A percentile compares a stretch with the other conserved stretches of the same genome.
Conservation (phyloP, 1,140 invertebrate genomes). For the Schlechtendalia chinensis region DNA sequence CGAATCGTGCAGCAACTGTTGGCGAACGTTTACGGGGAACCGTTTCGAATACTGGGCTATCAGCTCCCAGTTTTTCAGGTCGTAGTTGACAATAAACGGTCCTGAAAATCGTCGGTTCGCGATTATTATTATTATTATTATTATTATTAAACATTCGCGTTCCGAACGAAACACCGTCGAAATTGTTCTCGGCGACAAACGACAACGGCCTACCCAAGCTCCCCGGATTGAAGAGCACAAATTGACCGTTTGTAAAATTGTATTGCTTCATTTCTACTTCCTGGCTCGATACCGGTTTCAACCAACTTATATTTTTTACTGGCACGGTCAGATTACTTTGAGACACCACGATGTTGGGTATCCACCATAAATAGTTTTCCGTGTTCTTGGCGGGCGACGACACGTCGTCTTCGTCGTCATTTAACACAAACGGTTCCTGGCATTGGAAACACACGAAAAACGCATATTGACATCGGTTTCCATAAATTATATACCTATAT, state of each 20-base stretch:
- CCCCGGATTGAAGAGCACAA: slow-evolving; percentile 75
- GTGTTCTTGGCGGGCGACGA: slow-evolving; percentile 25
- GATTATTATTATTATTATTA: background rate
- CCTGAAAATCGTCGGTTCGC: slow-evolving; percentile 57
- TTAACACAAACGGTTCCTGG: slow-evolving; percentile 53
- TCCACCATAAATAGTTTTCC: slow-evolving; percentile 66
- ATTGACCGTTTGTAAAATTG: slow-evolving; percentile 55
- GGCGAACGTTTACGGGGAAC: slow-evolving; percentile 70
- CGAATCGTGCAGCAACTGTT: slow-evolving; percentile 73
- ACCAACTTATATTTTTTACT: slow-evolving; percentile 55
- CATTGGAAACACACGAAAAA: background rate
- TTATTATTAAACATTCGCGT: too few species aligned
- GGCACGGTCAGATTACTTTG: slow-evolving; percentile 59
- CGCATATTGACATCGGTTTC: background rate
- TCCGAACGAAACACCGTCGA: too few species aligned
- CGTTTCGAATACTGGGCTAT: slow-evolving; percentile 60
- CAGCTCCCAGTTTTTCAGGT: slow-evolving; percentile 73
- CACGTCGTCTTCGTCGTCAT: slow-evolving; percentile 36
- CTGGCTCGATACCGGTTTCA: slow-evolving; percentile 45
- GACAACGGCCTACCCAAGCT: slow-evolving; percentile 72
- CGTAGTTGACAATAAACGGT: slow-evolving; percentile 80
- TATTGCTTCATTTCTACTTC: slow-evolving; percentile 46
- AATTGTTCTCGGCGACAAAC: too few species aligned
- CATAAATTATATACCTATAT: too few species aligned
- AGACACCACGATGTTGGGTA: slow-evolving; percentile 64